Base-by-base conservation (phyloP, 2,797 vertebrate genomes). In the Ficedula albicollis region DNA sequence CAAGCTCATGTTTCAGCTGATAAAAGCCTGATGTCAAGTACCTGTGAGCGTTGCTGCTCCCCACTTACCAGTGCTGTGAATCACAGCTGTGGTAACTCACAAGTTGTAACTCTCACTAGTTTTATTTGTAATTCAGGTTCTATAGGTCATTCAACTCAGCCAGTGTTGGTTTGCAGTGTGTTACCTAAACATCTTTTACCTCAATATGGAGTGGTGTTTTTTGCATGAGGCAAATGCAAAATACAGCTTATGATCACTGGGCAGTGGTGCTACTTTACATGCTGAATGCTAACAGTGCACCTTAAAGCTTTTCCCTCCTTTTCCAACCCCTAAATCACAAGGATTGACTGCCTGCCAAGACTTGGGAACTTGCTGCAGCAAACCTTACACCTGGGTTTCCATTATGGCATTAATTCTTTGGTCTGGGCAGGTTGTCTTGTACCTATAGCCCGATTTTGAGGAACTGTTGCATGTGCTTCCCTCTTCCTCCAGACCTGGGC, bases 61-160 rank as follows among this genome's bases (percentile, higher is more conserved):
- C 73, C 48, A 49, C 63, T 95, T 93, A 82, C 25, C 20, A 64
- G 63, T 67, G 78, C 94, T 96, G 95, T 89, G 85, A 83, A 79
- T 87, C 55, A 18, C 84, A 89, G 60, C 73, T 32, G 52, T 32
- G 58, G 43, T 90, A 90, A 60, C 44, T 46, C 34, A 9, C 25
- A 39, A 32, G 70, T 88, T 90, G 49, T 91, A 87, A 70, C 49
- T 55, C 34, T 62, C 13, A 15, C 19, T 44, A 34, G 74, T 88
- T 93, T 69, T 46, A 87, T 79, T 74, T 91, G 72, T 49, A 34
- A 20, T 73, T 89, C 63, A 73, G 52, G 43, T 83, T 88, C 43
- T 46, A 8, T 17, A 81, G 56, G 43, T 60, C 51, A 82, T 83
- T 64, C 22, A 63, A 18, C 54, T 67, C 38, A 18, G 63, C 39